These are phyloP conservation scores for Platycheirus albimanus DNA, from an alignment of 2,888 invertebrate genomes.

Conservation along the genomic window DNA sequence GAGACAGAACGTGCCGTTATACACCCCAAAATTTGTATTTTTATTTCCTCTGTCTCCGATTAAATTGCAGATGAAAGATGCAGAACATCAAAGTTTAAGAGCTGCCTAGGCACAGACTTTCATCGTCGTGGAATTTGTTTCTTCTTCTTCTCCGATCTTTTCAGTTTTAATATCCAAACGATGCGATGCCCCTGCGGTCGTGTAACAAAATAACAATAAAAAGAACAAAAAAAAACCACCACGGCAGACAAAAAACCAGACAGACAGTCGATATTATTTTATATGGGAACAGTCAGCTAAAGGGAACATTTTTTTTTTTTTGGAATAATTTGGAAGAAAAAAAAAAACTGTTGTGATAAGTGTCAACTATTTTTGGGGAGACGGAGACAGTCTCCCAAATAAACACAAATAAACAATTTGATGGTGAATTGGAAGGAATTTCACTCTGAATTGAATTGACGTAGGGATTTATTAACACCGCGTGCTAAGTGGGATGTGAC, in stretches of 20 bases:
- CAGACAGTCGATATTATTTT: conserved; percentile 26
- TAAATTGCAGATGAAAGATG: conserved; percentile 37
- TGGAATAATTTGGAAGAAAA: conserved; percentile 19
- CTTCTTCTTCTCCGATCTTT: conserved; percentile 42
- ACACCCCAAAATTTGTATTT: conserved; percentile 22
- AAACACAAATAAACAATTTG: conserved; percentile 44
- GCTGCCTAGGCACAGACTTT: too few relatives aligned
- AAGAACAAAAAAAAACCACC: conserved; percentile 25
- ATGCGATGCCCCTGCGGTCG: conserved; percentile 25
- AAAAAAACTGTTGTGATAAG: conserved; percentile 21
- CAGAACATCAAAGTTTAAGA: neutral
- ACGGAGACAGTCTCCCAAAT: conserved; percentile 5
- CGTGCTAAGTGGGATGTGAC: conserved; percentile 64
- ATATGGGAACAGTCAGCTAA: neutral
- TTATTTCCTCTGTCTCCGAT: conserved; percentile 21
- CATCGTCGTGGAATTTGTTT: too few relatives aligned
- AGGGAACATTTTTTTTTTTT: conserved; percentile 12
- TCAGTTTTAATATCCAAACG: conserved; percentile 33
- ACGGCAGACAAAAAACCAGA: conserved; percentile 62
- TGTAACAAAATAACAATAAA: conserved; percentile 54
- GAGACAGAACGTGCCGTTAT: conserved; percentile 34
- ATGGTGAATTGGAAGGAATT: conserved; percentile 34
- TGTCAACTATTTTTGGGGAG: conserved; percentile 51
- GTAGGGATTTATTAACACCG: conserved; percentile 64
- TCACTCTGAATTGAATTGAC: conserved; percentile 33